Base-by-base conservation (phyloP, 2,888 invertebrate genomes). In the Trichogramma dendrolimi region DNA sequence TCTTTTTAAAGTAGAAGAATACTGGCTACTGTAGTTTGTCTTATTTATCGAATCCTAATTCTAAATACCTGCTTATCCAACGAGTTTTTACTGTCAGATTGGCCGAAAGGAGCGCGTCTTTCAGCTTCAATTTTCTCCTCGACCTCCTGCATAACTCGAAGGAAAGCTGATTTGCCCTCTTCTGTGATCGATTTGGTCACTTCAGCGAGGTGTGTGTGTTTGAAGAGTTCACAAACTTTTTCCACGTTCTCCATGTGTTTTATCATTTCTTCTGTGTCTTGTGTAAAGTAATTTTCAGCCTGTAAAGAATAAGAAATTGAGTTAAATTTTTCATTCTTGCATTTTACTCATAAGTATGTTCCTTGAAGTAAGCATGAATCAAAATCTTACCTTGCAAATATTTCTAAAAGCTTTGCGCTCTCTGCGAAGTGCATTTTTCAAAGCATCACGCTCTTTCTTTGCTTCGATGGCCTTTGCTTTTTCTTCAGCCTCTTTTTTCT, bases 211-310 rank as follows among this genome's bases (percentile, higher is more conserved):
- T 92, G 90, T 0, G 81, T 73, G 4, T 87, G 78, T 73, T 85
- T 87, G 70, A 92, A 84, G 60, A 87, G 81, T 80, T 96, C 95
- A 77, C 95, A 94, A 4, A 71, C 85, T 78, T 90, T 91, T 75
- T 98, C 96, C 4, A 95, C 85, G n/a, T 91, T 91, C 48, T 92
- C 90, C 91, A 97, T 92, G 73, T 94, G 87, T 54, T 85, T 81
- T 2, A 96, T 85, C 63, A 84, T 84, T 76, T 93, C 91, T 39
- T 86, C 84, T 11, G 90, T 88, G 72, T 84, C 85, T 46, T 78
- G 73, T 57, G 83, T 82, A 78, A 88, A 97, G 76, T 94, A 96
- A 77, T 92, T 88, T 70, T 88, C 87, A 41, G 60, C 60, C 64
- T 64, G 7, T 4, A 52, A 53, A 14, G 14, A 2, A 27, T 27